phyloP scores from a whole-genome alignment of 2,888 invertebrate genomes.

The Blastobasis adustella region DNA sequence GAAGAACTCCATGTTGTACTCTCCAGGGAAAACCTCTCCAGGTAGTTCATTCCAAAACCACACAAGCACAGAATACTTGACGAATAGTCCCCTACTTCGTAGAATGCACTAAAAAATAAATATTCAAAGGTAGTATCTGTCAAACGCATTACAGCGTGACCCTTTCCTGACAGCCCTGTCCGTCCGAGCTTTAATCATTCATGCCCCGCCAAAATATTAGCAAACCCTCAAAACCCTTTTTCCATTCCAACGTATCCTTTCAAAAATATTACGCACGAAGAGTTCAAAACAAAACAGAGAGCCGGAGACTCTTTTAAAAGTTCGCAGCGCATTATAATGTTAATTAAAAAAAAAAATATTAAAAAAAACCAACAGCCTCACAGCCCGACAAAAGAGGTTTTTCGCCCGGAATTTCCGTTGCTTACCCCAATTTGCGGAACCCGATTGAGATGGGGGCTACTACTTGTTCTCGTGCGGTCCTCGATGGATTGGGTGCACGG shows the following conservation, averaged over 20 bases:
- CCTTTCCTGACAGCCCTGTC: too few relatives aligned
- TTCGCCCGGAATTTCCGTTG: neutral
- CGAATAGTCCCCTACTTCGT: too few relatives aligned
- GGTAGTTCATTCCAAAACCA: too few relatives aligned
- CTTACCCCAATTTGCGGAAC: slow-evolving; percentile 3
- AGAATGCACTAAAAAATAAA: too few relatives aligned
- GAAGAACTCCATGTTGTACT: too few relatives aligned
- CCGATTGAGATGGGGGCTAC: neutral
- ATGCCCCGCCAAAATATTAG: too few relatives aligned
- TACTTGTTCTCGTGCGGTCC: neutral
- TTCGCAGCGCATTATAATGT: slow-evolving; percentile 1
- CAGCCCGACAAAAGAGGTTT: slow-evolving; percentile 1
- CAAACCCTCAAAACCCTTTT: neutral
- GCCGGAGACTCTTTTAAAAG: neutral
- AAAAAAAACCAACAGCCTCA: neutral
- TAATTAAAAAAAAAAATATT: slow-evolving; percentile 8
- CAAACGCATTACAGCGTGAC: too few relatives aligned
- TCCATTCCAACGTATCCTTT: neutral
- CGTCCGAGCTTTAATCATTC: too few relatives aligned
- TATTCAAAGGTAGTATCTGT: too few relatives aligned
- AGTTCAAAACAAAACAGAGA: neutral
- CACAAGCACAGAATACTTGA: too few relatives aligned
- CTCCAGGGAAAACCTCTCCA: too few relatives aligned
- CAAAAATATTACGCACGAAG: neutral
- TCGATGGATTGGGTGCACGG: neutral